A percentile compares a stretch with the other conserved stretches of the same genome.
Evolutionary conservation across 2,888 invertebrate species (phyloP).

Genomic region (Cyclophora punctaria): DNA sequence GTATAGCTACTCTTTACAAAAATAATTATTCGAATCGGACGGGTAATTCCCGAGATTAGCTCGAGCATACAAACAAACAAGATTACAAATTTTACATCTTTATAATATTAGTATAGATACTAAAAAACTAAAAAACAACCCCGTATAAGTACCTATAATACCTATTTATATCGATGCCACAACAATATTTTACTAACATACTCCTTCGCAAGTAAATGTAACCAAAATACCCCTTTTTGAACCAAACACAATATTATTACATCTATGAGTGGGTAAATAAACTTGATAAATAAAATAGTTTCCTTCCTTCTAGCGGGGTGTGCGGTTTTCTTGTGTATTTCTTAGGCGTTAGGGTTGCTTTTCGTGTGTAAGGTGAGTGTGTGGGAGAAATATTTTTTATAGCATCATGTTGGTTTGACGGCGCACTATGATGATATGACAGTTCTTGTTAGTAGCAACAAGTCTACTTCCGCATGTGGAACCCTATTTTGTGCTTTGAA

Average conservation of each 20-base stretch:
- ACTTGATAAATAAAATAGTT: constrained; percentile 28
- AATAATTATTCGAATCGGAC: too few species aligned
- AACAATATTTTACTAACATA: too few species aligned
- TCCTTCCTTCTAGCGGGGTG: neutral
- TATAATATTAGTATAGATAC: too few species aligned
- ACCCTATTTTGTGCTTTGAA: constrained; percentile 18
- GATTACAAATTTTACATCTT: too few species aligned
- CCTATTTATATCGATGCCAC: too few species aligned
- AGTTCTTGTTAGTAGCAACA: constrained; percentile 23
- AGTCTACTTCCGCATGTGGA: constrained; percentile 13
- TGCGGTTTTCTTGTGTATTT: too few species aligned
- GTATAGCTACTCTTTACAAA: too few species aligned
- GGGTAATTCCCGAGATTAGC: too few species aligned
- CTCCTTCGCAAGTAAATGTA: constrained; percentile 2
- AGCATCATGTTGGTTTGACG: constrained; percentile 22
- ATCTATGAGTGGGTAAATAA: constrained; percentile 32
- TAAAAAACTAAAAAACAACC: too few species aligned
- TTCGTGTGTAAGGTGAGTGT: constrained; percentile 1
- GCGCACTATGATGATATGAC: constrained; percentile 16
- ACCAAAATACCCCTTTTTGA: constrained; percentile 14
- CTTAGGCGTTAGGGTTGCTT: constrained; percentile 6
- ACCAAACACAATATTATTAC: constrained; percentile 31
- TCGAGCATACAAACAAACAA: too few species aligned
- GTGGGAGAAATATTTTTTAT: constrained; percentile 29
- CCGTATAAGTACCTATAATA: too few species aligned